Conservation (phyloP, 1,140 invertebrate genomes). For the Heliconius congener region DNA sequence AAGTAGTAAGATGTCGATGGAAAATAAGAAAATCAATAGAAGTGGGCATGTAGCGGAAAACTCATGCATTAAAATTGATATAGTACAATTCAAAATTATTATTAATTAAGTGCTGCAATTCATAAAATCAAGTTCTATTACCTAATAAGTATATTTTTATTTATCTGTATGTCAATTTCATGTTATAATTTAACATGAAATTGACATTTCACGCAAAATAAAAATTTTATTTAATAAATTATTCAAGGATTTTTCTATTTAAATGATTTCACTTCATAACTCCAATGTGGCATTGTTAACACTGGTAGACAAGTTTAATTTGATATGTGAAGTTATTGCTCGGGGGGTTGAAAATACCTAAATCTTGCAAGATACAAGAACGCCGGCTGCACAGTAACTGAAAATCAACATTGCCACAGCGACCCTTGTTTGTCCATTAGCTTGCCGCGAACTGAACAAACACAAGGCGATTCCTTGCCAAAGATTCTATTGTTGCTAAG, state of each 20-base stretch:
- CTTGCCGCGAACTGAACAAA: constrained; percentile 63
- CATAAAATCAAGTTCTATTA: no score
- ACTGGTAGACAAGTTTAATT: constrained; percentile 14
- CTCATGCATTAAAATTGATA: background rate
- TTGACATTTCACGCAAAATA: no score
- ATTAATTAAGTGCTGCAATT: background rate
- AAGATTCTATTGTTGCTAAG: constrained; percentile 54
- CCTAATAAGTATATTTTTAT: no score
- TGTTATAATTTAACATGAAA: no score
- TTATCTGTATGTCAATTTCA: no score
- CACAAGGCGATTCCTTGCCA: constrained; percentile 57
- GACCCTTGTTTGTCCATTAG: constrained; percentile 75
- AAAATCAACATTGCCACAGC: constrained; percentile 70
- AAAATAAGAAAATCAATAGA: background rate
- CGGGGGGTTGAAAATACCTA: constrained; percentile 45
- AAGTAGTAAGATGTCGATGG: background rate
- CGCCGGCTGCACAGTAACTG: constrained; percentile 57
- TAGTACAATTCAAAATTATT: background rate
- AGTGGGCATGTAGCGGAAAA: background rate
- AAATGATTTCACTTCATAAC: background rate
- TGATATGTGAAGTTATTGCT: constrained; percentile 38
- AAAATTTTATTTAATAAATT: no score
- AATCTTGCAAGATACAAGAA: constrained; percentile 68
- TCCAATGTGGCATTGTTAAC: background rate
- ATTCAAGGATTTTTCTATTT: background rate